Conservation (phyloP, 2,797 vertebrate genomes). For the Eleutherodactylus coqui region DNA sequence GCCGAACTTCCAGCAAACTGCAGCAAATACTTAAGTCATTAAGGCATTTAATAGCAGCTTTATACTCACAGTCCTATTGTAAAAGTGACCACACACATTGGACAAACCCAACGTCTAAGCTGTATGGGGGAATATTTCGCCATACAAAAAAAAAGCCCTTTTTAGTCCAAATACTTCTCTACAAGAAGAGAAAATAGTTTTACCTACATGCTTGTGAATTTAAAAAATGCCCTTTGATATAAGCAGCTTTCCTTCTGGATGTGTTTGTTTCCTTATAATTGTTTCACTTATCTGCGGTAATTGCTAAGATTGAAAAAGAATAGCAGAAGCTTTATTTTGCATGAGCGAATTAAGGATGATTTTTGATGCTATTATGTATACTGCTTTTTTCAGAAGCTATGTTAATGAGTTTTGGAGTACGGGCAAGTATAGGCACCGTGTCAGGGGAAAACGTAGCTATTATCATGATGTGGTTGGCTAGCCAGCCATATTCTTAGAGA, state of each 20-base stretch:
- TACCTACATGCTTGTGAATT: background rate
- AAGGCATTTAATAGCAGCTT: no score
- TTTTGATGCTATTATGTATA: conserved; percentile 51
- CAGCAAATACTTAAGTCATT: no score
- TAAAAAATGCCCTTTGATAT: background rate
- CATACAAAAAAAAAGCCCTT: no score
- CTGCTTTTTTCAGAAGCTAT: conserved; percentile 42
- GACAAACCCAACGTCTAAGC: no score
- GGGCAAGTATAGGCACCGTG: conserved; percentile 35
- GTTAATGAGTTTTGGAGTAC: conserved; percentile 53
- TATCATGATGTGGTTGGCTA: conserved; percentile 51
- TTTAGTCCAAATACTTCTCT: background rate
- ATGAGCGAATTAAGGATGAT: conserved; percentile 45
- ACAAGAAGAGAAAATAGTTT: background rate
- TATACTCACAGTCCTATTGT: no score
- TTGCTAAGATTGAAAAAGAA: conserved; percentile 46
- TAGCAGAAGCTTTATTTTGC: conserved; percentile 49
- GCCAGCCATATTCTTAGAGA: conserved; percentile 43
- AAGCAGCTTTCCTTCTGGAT: conserved; percentile 18
- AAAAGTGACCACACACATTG: no score
- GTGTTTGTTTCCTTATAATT: conserved; percentile 51
- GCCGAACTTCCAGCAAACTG: no score
- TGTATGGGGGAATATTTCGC: no score
- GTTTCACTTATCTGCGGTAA: conserved; percentile 47
- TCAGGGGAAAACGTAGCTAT: conserved; percentile 35